Base-by-base conservation (phyloP, 2,797 vertebrate genomes). In the Pagetopsis macropterus region DNA sequence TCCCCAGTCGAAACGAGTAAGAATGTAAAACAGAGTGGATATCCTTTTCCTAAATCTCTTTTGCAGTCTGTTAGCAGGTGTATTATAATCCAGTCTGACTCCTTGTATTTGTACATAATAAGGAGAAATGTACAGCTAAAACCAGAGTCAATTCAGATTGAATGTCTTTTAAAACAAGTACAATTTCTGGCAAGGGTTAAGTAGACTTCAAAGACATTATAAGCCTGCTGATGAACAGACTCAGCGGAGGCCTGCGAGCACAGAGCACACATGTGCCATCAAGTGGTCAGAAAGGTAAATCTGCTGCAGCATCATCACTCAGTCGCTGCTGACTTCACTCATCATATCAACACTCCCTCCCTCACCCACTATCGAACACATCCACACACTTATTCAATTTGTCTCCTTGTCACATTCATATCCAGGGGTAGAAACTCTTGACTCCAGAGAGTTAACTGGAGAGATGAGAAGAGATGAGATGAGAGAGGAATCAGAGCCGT, bases 391-490 rank as follows among this genome's bases (percentile, higher is more conserved):
- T 85, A 82, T 92, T 91, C 75, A 91, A 81, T 91, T 87, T 90
- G 86, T 89, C 83, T 88, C 70, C 84, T 83, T 84, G 83, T 87
- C 86, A 48, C 81, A 61, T 87, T 91, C 87, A 85, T 82, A 86
- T 90, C 72, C 78, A 84, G 84, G 88, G 88, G 89, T 91, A 88
- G 85, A 82, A 88, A 81, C 87, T 89, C 87, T 83, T 79, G 85
- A 90, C 90, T 92, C 86, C 70, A 81, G 83, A 87, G 87, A 92
- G 83, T 87, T 88, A 87, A 88, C 87, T 84, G 85, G 80, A 89
- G 88, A 85, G 86, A 92, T 82, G 90, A 92, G 91, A 92, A 89
- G 88, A 85, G 86, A 92, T 82, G 90, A 92, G 91, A 92, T 82
- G 79, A 87, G 86, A 72, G 75, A 79, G 73, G 89, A 87, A 91